These are phyloP conservation scores for Dinoponera quadriceps DNA, from an alignment of 1,140 invertebrate species.

Conservation along the genomic window DNA sequence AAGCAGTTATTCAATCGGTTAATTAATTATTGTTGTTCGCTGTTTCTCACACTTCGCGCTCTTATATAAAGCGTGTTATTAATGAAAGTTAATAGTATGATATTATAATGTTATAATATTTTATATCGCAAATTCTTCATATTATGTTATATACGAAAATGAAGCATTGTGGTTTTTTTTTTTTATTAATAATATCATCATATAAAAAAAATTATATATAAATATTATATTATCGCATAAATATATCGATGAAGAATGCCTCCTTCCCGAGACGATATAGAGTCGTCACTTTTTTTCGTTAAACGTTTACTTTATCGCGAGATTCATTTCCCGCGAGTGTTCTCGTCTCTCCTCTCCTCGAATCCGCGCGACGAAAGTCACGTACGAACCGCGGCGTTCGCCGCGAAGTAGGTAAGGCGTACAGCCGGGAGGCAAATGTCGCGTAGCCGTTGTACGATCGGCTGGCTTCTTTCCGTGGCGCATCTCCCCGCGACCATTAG, in stretches of 20 bases:
- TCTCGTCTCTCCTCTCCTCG: neutral
- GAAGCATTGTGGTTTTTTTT: too few species aligned
- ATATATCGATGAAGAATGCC: too few species aligned
- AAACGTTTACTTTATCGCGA: neutral
- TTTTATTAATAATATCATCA: too few species aligned
- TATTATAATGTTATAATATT: too few species aligned
- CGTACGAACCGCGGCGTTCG: neutral
- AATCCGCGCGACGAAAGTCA: neutral
- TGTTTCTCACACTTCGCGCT: too few species aligned
- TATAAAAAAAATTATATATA: too few species aligned
- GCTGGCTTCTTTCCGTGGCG: conserved; percentile 8
- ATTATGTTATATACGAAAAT: too few species aligned
- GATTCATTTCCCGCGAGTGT: neutral
- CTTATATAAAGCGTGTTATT: too few species aligned
- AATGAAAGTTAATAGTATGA: too few species aligned
- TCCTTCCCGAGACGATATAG: too few species aligned
- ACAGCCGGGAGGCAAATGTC: conserved; percentile 62
- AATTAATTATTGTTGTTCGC: conserved; percentile 15
- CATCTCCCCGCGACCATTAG: conserved; percentile 63
- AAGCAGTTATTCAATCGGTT: neutral
- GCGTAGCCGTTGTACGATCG: neutral
- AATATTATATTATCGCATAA: too few species aligned
- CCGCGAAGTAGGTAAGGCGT: conserved; percentile 51
- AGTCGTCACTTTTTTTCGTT: neutral
- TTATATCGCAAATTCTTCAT: too few species aligned